phyloP scores from a whole-genome alignment of 2,888 invertebrate genomes.

The Cantharis flavilabris region DNA sequence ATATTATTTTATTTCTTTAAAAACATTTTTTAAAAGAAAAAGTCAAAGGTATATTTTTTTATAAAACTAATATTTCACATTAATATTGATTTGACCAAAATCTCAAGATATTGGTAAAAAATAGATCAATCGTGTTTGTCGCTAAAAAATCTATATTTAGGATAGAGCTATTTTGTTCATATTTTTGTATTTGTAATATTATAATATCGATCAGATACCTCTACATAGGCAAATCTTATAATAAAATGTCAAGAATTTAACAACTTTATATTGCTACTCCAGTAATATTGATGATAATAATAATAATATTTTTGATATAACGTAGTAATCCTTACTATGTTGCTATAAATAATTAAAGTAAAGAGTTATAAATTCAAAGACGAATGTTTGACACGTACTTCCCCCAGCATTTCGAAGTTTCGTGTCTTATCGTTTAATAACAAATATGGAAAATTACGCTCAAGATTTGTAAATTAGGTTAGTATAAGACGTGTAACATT shows the following conservation, averaged over 20 bases:
- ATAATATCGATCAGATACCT: background rate
- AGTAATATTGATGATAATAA: background rate
- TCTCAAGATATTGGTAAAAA: background rate
- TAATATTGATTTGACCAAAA: background rate
- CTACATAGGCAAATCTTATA: too few species aligned
- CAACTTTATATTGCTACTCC: background rate
- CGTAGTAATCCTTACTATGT: background rate
- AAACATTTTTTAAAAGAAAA: background rate
- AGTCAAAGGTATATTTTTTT: background rate
- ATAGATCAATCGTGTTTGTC: background rate
- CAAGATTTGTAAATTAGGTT: background rate
- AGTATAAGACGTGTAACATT: background rate
- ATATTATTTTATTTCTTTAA: background rate
- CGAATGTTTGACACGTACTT: background rate
- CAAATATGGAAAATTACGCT: background rate
- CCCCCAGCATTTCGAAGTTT: background rate
- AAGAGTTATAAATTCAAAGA: background rate
- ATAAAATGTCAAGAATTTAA: too few species aligned
- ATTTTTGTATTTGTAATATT: background rate
- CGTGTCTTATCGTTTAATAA: background rate
- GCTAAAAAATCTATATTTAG: background rate
- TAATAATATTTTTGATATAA: background rate
- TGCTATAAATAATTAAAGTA: background rate
- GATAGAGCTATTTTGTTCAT: background rate
- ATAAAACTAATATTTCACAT: background rate